phyloP scores from a whole-genome alignment of 1,140 invertebrate genomes.

The Papilio machaon region DNA sequence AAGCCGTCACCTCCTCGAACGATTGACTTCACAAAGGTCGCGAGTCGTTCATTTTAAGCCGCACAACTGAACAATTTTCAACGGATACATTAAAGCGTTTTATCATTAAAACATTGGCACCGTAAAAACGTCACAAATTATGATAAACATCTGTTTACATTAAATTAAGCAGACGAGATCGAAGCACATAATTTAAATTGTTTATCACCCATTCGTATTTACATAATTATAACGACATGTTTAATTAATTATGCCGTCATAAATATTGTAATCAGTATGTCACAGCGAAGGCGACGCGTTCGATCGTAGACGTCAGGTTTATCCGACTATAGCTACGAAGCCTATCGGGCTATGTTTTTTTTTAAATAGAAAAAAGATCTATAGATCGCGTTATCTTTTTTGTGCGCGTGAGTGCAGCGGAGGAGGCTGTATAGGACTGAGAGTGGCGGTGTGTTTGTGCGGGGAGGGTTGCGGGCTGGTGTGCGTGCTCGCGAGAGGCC shows the following conservation, averaged over 20 bases:
- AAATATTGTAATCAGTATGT: slow-evolving; percentile 72
- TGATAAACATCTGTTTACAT: slow-evolving; percentile 77
- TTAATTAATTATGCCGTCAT: slow-evolving; percentile 74
- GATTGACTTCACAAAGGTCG: slow-evolving; percentile 47
- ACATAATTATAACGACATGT: slow-evolving; percentile 79
- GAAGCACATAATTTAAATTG: slow-evolving; percentile 74
- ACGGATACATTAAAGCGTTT: slow-evolving; percentile 55
- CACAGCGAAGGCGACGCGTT: slow-evolving; percentile 59
- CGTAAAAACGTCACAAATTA: slow-evolving; percentile 68
- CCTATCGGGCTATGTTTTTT: slow-evolving; percentile 67
- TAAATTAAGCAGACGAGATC: slow-evolving; percentile 70
- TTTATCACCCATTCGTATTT: slow-evolving; percentile 76
- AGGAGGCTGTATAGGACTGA: slow-evolving; percentile 80
- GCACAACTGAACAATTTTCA: slow-evolving; percentile 50
- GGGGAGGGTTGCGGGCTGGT: slow-evolving; percentile 59
- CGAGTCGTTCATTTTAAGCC: slow-evolving; percentile 50
- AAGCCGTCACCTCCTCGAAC: slow-evolving; percentile 50
- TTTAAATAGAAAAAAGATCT: slow-evolving; percentile 78
- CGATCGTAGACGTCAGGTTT: slow-evolving; percentile 69
- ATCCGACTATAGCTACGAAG: slow-evolving; percentile 70
- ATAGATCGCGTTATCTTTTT: slow-evolving; percentile 80
- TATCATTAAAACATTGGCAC: slow-evolving; percentile 63
- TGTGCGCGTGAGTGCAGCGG: slow-evolving; percentile 80
- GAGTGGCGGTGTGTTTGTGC: slow-evolving; percentile 77
- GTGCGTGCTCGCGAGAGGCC: slow-evolving; percentile 70